Percentiles rank a stretch among this genome's conserved stretches.
Evolutionary conservation across 2,113 vertebrate genomes (phyloP).

Genomic region (Synchiropus splendidus): DNA sequence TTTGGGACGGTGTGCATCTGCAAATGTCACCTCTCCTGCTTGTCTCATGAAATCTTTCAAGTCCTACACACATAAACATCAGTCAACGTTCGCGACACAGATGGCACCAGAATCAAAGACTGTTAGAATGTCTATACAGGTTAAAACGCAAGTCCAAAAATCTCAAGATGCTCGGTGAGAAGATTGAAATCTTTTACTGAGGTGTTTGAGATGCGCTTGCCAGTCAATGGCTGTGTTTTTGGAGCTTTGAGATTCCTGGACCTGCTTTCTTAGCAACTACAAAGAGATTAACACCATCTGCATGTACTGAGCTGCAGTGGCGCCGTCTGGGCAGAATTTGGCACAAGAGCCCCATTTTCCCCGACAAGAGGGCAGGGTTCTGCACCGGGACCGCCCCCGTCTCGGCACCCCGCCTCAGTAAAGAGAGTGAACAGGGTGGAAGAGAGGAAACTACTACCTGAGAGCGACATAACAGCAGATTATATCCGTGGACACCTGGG

Average conservation of each 20-base stretch:
- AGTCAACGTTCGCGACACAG: constrained; percentile 51
- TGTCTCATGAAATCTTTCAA: constrained; percentile 99
- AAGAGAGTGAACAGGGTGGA: constrained; percentile 84
- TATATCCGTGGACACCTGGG: constrained; percentile 62
- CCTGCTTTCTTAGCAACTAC: constrained; percentile 35
- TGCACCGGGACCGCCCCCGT: constrained; percentile 75
- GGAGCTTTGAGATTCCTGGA: constrained; percentile 49
- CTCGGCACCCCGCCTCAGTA: constrained; percentile 77
- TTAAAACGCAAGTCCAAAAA: constrained; percentile 49
- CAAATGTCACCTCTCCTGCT: constrained; percentile 97
- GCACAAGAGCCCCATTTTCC: constrained; percentile 53
- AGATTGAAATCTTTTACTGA: no score
- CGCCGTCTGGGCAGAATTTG: constrained; percentile 52
- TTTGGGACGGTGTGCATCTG: constrained; percentile 91
- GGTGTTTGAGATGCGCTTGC: no score
- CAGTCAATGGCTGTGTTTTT: background rate
- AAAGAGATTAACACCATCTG: constrained; percentile 68
- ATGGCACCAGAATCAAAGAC: constrained; percentile 62
- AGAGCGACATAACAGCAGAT: constrained; percentile 71
- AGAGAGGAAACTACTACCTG: constrained; percentile 86
- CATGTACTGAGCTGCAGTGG: constrained; percentile 59
- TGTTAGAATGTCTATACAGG: constrained; percentile 50
- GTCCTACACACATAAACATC: constrained; percentile 81
- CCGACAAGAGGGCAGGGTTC: constrained; percentile 71
- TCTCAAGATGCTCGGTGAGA: constrained; percentile 12